Conservation (phyloP, 1,140 invertebrate species). For the Drosophila sturtevanti region DNA sequence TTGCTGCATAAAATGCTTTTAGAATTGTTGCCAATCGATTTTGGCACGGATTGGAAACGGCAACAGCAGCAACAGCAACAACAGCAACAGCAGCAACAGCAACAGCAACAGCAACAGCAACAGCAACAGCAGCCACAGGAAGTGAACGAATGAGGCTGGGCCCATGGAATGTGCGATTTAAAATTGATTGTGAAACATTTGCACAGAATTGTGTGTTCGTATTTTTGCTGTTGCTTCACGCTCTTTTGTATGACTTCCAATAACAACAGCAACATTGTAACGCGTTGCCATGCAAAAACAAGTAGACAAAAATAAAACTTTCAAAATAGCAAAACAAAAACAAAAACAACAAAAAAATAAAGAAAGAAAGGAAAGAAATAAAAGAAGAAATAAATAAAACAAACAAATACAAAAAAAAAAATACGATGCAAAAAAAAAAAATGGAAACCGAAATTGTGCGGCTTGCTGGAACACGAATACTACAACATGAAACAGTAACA, state of each 20-base stretch:
- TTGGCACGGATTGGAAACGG: conserved; percentile 65
- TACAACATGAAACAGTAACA: conserved; percentile 26
- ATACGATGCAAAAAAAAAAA: conserved; percentile 2
- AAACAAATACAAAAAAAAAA: not conserved
- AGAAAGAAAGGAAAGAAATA: too few species aligned
- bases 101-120: conserved; percentile 4
- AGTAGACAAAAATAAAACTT: conserved; percentile 17
- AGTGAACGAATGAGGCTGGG: conserved; percentile 49
- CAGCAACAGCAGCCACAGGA: conserved; percentile 23
- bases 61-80: conserved; percentile 39
- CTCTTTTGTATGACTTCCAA: conserved; percentile 40
- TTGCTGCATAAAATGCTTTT: conserved; percentile 79
- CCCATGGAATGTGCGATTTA: conserved; percentile 65
- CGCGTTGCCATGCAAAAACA: conserved; percentile 30
- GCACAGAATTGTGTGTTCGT: conserved; percentile 57
- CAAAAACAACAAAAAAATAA: too few species aligned
- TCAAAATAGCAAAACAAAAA: not conserved
- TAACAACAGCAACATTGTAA: conserved; percentile 14
- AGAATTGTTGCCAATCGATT: conserved; percentile 79
- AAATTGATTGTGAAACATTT: conserved; percentile 78
- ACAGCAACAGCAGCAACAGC: conserved; percentile 31
- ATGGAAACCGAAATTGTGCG: conserved; percentile 64
- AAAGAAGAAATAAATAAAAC: not conserved
- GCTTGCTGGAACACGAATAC: conserved; percentile 50
- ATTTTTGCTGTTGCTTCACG: conserved; percentile 38